Evolutionary conservation across 1,140 invertebrate genomes (phyloP), one percentile per base, ranked within the genome.

Genomic region (Microplitis mediator): DNA sequence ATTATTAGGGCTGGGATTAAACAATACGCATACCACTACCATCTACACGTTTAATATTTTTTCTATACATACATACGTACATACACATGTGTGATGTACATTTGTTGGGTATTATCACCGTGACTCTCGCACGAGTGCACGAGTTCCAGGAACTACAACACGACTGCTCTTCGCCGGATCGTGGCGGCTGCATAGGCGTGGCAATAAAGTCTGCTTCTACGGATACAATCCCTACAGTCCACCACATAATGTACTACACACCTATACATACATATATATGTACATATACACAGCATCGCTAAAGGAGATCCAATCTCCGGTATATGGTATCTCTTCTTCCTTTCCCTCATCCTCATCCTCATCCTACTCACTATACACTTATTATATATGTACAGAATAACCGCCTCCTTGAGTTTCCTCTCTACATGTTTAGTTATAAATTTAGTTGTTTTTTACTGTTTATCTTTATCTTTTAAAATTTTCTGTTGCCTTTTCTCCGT

Each of bases 121-220:
- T 63, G 69, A 63, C 60, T 63, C 39, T 71, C 50, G 69, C 69
- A 71, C 61, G 61, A 63, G 67, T 69, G 67, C 67, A 69, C 58
- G 35, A 34, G 39, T 71, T 71, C 69, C 69, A 71, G 69, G 69
- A 71, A 71, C 69, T 31, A 51, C 60, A 16, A 45, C 60, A 52
- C 69, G 69, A 62, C 61, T 54, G 56, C 58, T 69, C 68, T 69
- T 69, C 56, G 68, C 61, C 60, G 68, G 69, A 71, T 71, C 51
- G 69, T 64, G 69, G 69, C 69, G 69, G 69, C 69, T 71, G 69
- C 69, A 71, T 71, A 71, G 69, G 69, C 69, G 69, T 71, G 69
- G 69, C 60, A 50, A 45, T 45, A 45, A 39, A 23, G 61, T 34
- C 58, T 34, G 58, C 58, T 39, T n/a, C 34, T 35, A 63, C 13